A percentile compares a stretch with the other conserved stretches of the same genome.
Conservation (phyloP, 2,113 vertebrate species). For the Thymallus thymallus region DNA sequence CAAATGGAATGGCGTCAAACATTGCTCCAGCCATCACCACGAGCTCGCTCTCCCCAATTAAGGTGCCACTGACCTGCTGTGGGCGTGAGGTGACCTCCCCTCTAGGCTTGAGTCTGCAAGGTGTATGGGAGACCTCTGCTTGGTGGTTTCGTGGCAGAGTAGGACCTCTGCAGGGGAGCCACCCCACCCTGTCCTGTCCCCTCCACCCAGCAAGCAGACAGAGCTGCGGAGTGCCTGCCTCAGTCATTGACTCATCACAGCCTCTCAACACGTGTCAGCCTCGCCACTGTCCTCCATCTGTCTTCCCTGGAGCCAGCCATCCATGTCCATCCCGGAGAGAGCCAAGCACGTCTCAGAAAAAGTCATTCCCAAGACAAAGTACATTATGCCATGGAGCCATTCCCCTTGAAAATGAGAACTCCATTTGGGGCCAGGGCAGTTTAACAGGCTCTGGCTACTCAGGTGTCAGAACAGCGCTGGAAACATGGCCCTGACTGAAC, state of each 20-base stretch:
- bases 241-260: slow-evolving; percentile 73
- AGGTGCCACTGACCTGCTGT: too few species aligned
- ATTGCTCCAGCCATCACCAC: too few species aligned
- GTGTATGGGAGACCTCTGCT: neutral
- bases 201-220: neutral
- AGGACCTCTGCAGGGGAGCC: neutral
- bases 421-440: slow-evolving; percentile 65
- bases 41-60: too few species aligned
- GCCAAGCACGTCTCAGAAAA: slow-evolving; percentile 44
- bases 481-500: slow-evolving; percentile 41
- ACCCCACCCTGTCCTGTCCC: neutral
- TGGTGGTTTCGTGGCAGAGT: neutral
- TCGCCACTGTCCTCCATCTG: slow-evolving; percentile 68
- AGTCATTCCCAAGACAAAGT: slow-evolving; percentile 72
- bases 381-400: slow-evolving; percentile 66
- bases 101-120: too few species aligned
- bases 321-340: slow-evolving; percentile 60
- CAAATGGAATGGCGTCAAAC: too few species aligned
- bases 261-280: slow-evolving; percentile 74
- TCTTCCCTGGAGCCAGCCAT: slow-evolving; percentile 68
- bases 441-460: slow-evolving; percentile 52
- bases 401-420: slow-evolving; percentile 73
- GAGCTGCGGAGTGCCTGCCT: slow-evolving; percentile 44
- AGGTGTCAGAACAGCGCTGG: slow-evolving; percentile 48
- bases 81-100: neutral